Evolutionary conservation across 53 echinoderm and acorn worm species (phyloP).

Genomic region (Zoroaster sp.): DNA sequence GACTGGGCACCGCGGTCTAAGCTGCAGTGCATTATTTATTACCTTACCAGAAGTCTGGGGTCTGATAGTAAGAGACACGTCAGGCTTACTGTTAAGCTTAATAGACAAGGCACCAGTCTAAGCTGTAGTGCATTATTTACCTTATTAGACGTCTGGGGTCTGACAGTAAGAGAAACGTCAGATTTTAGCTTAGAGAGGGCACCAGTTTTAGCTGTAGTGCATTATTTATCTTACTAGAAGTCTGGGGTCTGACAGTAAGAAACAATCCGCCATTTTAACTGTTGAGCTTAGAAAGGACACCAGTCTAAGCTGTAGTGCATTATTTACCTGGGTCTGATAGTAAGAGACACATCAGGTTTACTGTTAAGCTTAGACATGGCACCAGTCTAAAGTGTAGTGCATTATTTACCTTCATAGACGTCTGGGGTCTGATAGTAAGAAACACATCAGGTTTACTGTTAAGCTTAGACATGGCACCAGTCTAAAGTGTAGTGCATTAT

Average conservation of each 20-base stretch:
- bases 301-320: no score
- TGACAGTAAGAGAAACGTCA: neutral
- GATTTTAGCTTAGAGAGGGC: neutral
- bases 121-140: neutral
- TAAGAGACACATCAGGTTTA: conserved; percentile 60
- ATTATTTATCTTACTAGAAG: neutral
- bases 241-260: neutral
- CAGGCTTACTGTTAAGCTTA: no score
- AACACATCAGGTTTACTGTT: conserved; percentile 41
- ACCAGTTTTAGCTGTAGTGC: neutral
- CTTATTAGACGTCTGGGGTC: no score
- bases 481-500: neutral
- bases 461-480: neutral
- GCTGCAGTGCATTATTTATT: no score
- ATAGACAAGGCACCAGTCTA: neutral
- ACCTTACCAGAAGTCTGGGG: conserved; percentile 65
- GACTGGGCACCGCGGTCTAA: no score
- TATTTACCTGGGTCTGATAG: conserved; percentile 57
- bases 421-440: conserved; percentile 58
- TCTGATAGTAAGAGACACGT: conserved; percentile 48
- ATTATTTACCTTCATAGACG: conserved; percentile 50
- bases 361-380: conserved; percentile 30
- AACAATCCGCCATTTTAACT: no score
- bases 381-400: neutral
- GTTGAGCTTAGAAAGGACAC: no score